These are phyloP conservation scores for Melipona quadrifasciata DNA, from an alignment of 1,140 invertebrate genomes.

Conservation along the genomic window DNA sequence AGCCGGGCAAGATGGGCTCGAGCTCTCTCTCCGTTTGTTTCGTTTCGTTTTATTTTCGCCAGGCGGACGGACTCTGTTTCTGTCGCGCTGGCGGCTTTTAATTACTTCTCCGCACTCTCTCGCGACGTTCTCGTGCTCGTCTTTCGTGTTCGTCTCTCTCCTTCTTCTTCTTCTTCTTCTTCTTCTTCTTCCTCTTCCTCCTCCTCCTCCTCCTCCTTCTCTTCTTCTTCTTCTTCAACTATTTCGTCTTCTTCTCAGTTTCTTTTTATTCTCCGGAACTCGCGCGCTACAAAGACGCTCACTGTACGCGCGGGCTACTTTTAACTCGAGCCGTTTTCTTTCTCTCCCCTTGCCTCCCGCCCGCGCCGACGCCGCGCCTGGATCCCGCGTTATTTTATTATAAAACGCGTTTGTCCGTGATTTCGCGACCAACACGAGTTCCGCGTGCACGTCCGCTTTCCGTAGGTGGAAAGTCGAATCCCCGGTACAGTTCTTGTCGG, in stretches of 20 bases:
- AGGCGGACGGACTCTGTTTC: constrained; percentile 54
- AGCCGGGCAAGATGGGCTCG: constrained; percentile 79
- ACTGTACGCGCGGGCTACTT: constrained; percentile 8
- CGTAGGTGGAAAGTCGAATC: constrained; percentile 38
- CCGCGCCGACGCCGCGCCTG: not conserved
- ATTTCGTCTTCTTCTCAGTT: not conserved
- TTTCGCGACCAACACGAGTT: not conserved
- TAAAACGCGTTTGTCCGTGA: constrained; percentile 10
- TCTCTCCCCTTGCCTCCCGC: not conserved
- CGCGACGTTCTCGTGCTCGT: constrained; percentile 36
- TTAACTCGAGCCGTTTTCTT: constrained; percentile 10
- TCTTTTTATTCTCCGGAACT: constrained; percentile 4
- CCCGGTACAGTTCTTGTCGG: constrained; percentile 35
- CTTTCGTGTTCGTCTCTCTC: constrained; percentile 13
- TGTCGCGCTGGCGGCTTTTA: constrained; percentile 68
- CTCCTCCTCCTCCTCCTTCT: constrained; percentile 24
- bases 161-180: not conserved
- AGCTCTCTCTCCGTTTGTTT: constrained; percentile 64
- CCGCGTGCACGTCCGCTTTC: too few species aligned
- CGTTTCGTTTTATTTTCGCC: constrained; percentile 72
- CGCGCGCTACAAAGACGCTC: constrained; percentile 4
- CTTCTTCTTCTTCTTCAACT: not conserved
- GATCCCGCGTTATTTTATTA: constrained; percentile 13
- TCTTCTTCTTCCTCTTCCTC: not conserved
- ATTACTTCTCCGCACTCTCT: constrained; percentile 61